Evolutionary conservation across 30 jellyfish, hydroid and myxozoan genomes (phyloP).

Genomic region (Hydra vulgaris): DNA sequence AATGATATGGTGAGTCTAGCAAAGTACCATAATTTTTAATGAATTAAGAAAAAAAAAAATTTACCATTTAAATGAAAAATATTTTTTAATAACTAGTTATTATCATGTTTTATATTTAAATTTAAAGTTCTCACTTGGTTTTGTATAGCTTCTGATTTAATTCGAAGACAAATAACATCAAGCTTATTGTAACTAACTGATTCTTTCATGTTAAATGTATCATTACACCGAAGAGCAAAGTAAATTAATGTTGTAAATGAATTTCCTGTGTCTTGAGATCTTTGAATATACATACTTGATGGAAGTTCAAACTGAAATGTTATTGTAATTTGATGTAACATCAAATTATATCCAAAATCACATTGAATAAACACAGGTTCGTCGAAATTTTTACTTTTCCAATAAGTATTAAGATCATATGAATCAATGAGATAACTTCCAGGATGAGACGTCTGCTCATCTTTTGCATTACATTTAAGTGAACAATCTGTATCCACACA

Average conservation of each 20-base stretch:
- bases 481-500: constrained; percentile 47
- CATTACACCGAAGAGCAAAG: constrained; percentile 50
- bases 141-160: constrained; percentile 29
- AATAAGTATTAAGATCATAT: constrained; percentile 42
- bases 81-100: not conserved
- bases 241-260: constrained; percentile 34
- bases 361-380: constrained; percentile 68
- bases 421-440: constrained; percentile 39
- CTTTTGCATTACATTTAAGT: constrained; percentile 58
- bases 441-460: constrained; percentile 33
- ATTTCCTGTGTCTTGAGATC: constrained; percentile 75
- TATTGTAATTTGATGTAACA: constrained; percentile 64
- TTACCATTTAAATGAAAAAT: too few relatives aligned
- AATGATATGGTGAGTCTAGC: too few relatives aligned
- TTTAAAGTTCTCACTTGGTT: constrained; percentile 9
- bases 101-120: not conserved
- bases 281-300: constrained; percentile 39
- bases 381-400: constrained; percentile 89
- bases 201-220: constrained; percentile 25
- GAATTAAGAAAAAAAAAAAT: too few relatives aligned
- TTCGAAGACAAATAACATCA: constrained; percentile 44
- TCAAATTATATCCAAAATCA: constrained; percentile 46
- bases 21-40: too few relatives aligned
- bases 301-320: constrained; percentile 78
- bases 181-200: constrained; percentile 34